These are phyloP conservation scores for Hafferia zeledoni DNA, from an alignment of 2,797 vertebrate genomes.

Conservation along the genomic window DNA sequence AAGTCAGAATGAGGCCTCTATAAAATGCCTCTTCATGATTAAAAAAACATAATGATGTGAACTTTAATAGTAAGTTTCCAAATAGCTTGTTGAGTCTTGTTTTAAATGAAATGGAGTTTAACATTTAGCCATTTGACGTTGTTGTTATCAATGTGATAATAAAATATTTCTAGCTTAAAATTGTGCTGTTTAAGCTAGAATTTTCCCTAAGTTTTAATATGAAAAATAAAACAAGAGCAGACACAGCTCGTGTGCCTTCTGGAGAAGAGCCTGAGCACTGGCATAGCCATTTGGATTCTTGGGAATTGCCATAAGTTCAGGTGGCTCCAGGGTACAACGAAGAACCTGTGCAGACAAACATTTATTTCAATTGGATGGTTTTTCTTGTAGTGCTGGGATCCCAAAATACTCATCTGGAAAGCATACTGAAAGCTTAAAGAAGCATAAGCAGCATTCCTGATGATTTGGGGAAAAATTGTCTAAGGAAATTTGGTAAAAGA, in stretches of 20 bases:
- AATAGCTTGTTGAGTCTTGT: background rate
- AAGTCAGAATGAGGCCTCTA: background rate
- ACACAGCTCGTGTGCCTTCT: background rate
- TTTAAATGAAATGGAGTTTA: background rate
- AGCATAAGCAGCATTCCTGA: background rate
- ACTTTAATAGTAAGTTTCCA: background rate
- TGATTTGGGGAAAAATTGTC: conserved; percentile 17
- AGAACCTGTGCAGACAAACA: conserved; percentile 54
- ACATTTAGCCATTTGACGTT: background rate
- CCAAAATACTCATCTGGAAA: conserved; percentile 54
- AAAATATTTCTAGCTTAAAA: background rate
- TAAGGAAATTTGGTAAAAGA: conserved; percentile 13
- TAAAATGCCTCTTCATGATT: background rate
- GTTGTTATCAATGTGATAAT: background rate
- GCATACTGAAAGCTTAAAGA: conserved; percentile 14
- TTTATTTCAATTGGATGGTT: conserved; percentile 9
- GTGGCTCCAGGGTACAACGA: background rate
- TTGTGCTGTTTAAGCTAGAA: background rate
- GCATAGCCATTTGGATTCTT: background rate
- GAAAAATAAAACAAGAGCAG: background rate
- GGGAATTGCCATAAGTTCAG: background rate
- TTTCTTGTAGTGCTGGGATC: conserved; percentile 38
- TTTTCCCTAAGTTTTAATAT: background rate
- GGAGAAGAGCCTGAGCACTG: background rate
- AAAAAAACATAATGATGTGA: background rate